Conservation (phyloP, 1,140 invertebrate species). For the Calycopis cecrops region DNA sequence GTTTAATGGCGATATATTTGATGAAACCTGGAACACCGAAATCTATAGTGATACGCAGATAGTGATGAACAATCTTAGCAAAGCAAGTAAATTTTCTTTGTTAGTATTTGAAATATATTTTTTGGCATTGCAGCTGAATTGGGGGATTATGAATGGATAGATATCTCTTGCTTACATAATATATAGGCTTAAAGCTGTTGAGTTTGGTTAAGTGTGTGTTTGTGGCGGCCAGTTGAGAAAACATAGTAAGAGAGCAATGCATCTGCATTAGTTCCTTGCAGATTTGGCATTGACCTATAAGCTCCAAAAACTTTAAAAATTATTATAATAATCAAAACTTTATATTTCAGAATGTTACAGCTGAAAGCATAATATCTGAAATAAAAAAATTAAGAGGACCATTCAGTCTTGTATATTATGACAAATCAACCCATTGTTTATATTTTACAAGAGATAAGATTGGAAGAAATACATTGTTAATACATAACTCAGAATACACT, state of each 20-base stretch:
- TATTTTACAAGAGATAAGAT: slow-evolving; percentile 92
- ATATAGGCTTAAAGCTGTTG: no score
- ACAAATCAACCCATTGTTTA: slow-evolving; percentile 77
- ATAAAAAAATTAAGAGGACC: slow-evolving; percentile 82
- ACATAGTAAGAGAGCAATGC: no score
- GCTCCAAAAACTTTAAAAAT: no score
- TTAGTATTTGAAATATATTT: no score
- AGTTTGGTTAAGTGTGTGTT: no score
- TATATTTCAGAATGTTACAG: slow-evolving; percentile 32
- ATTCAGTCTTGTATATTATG: slow-evolving; percentile 88
- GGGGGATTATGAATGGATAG: background rate
- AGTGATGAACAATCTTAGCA: slow-evolving; percentile 44
- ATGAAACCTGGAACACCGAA: slow-evolving; percentile 40
- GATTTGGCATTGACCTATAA: no score
- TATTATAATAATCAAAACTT: no score
- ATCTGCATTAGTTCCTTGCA: no score
- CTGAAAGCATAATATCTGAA: slow-evolving; percentile 36
- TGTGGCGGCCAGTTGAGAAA: no score
- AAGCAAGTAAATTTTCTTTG: slow-evolving; percentile 27
- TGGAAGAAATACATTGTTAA: slow-evolving; percentile 88
- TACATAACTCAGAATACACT: slow-evolving; percentile 73
- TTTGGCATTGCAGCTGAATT: no score
- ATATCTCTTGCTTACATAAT: no score
- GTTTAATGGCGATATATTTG: slow-evolving; percentile 71
- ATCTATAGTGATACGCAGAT: slow-evolving; percentile 44